Evolutionary conservation across 2,797 vertebrate genomes (phyloP).

Genomic region (Anguilla pacifica): DNA sequence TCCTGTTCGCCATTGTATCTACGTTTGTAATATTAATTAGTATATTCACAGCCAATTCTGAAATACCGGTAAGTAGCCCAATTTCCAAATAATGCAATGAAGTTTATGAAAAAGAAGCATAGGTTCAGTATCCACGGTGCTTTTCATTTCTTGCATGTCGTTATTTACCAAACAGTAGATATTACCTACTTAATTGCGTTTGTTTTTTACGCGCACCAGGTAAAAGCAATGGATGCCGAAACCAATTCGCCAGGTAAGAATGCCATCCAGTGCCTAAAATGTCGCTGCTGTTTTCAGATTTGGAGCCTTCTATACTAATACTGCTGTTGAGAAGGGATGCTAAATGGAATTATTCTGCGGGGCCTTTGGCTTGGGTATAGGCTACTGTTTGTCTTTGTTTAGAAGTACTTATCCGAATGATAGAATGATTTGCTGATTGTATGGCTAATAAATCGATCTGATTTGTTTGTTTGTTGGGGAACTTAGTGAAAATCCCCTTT

Average conservation of each 20-base stretch:
- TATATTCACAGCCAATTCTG: slow-evolving; percentile 26
- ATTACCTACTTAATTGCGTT: background rate
- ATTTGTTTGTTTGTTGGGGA: background rate
- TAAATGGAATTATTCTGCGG: background rate
- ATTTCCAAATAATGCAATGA: background rate
- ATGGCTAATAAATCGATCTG: background rate
- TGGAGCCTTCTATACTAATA: background rate
- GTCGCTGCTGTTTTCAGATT: background rate
- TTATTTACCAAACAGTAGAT: background rate
- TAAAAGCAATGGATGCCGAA: slow-evolving; percentile 24
- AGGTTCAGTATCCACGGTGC: background rate
- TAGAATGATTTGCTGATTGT: background rate
- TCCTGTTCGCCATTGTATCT: background rate
- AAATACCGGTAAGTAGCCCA: slow-evolving; percentile 45
- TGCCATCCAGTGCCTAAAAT: background rate
- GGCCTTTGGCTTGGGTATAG: background rate
- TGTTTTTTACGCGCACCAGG: slow-evolving; percentile 45
- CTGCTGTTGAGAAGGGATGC: background rate
- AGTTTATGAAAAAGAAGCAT: background rate
- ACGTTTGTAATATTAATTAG: slow-evolving; percentile 45
- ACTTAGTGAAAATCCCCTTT: background rate
- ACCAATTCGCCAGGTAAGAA: slow-evolving; percentile 57
- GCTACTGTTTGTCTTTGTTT: background rate
- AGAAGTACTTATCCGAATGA: background rate
- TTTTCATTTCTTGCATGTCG: background rate